Evolutionary conservation across 2,113 vertebrate species (phyloP).

Genomic region (Ellobius talpinus): DNA sequence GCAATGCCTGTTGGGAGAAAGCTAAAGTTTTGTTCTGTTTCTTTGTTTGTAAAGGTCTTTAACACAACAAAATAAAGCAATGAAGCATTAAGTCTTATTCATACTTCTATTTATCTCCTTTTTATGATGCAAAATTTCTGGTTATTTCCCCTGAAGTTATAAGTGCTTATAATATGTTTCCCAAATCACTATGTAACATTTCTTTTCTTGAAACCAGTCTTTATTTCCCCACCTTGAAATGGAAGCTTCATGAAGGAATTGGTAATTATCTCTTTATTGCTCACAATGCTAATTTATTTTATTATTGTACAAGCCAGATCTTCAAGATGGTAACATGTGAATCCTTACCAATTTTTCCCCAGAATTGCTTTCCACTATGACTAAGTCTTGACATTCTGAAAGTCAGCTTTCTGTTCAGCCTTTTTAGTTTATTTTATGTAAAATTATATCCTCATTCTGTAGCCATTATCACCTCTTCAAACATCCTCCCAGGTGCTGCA

Average conservation of each 20-base stretch:
- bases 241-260: neutral
- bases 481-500: conserved; percentile 28
- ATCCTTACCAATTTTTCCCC: conserved; percentile 45
- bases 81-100: neutral
- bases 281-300: neutral
- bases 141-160: neutral
- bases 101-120: neutral
- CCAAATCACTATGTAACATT: neutral
- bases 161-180: neutral
- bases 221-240: conserved; percentile 48
- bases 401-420: neutral
- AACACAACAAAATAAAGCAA: neutral
- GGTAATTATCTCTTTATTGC: neutral
- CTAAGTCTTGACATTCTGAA: conserved; percentile 32
- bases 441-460: neutral
- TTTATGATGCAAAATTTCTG: neutral
- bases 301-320: neutral
- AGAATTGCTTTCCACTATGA: conserved; percentile 40
- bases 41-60: neutral
- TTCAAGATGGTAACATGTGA: neutral
- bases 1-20: too few species aligned
- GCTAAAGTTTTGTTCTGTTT: neutral
- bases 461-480: conserved; percentile 29
- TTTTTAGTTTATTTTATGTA: conserved; percentile 62
- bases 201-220: neutral